Conservation (phyloP, 1,140 invertebrate species). For the Ruditapes philippinarum region DNA sequence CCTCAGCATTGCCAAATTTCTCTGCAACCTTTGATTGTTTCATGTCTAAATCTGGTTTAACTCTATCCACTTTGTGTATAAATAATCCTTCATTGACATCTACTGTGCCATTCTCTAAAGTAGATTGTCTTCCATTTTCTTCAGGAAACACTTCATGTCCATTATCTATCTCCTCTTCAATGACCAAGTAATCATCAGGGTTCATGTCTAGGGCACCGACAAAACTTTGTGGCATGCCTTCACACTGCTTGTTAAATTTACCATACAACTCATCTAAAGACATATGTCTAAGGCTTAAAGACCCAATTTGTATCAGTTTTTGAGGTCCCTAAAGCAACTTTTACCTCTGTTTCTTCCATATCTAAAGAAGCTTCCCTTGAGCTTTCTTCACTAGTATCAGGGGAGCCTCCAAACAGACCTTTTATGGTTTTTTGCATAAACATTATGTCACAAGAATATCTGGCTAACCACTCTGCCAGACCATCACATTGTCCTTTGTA, state of each 20-base stretch:
- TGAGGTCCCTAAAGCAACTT: not conserved
- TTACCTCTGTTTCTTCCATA: not conserved
- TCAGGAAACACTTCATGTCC: not conserved
- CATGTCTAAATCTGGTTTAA: too few relatives aligned
- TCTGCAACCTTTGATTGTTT: not conserved
- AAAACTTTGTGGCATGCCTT: conserved; percentile 41
- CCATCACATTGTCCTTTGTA: conserved; percentile 41
- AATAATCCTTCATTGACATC: too few relatives aligned
- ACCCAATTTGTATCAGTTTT: conserved; percentile 30
- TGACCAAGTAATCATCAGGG: not conserved
- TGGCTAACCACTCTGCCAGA: conserved; percentile 20
- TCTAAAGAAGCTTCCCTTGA: conserved; percentile 1
- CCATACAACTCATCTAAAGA: conserved; percentile 18
- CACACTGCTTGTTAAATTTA: conserved; percentile 9
- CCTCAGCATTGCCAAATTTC: not conserved
- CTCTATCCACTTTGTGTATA: not conserved
- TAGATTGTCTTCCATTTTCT: not conserved
- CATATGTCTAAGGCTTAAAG: not conserved
- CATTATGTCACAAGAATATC: conserved; percentile 28
- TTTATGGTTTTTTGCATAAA: conserved; percentile 15
- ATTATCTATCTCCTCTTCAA: not conserved
- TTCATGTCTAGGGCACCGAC: conserved; percentile 26
- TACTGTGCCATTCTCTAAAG: not conserved
- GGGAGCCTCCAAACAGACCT: not conserved
- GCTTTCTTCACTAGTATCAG: conserved; percentile 2